These are phyloP conservation scores for Drosophila nigrodunni DNA, from an alignment of 1,140 invertebrate species.

Conservation along the genomic window DNA sequence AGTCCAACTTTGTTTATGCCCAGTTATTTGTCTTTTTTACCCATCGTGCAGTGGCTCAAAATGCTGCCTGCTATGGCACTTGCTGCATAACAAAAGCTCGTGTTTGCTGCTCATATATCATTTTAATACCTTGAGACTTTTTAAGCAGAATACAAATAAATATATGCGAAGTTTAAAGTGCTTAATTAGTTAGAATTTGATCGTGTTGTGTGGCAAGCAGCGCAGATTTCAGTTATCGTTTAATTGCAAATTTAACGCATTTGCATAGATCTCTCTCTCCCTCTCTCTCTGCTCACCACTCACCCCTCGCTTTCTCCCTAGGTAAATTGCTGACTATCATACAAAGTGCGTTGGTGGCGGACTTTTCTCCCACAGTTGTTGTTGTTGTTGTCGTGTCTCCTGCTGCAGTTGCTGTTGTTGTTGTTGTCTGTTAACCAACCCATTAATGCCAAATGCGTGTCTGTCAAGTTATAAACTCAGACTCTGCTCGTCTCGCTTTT, in stretches of 20 bases:
- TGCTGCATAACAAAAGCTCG: neutral
- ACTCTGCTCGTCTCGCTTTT: slow-evolving; percentile 34
- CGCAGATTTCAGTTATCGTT: slow-evolving; percentile 37
- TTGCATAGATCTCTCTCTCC: slow-evolving; percentile 39
- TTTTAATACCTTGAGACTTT: neutral
- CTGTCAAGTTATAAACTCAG: slow-evolving; percentile 76
- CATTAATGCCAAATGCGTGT: slow-evolving; percentile 83
- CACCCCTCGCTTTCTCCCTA: no score
- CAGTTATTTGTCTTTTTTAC: neutral
- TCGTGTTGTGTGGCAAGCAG: slow-evolving; percentile 1
- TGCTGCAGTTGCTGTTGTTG: slow-evolving; percentile 53
- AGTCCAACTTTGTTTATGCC: no score
- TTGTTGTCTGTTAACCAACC: slow-evolving; percentile 65
- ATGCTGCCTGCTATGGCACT: slow-evolving; percentile 5
- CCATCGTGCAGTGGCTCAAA: neutral
- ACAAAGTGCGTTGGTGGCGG: slow-evolving; percentile 22
- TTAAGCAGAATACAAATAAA: no score
- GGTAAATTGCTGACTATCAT: neutral
- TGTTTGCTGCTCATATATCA: slow-evolving; percentile 5
- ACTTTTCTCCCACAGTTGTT: slow-evolving; percentile 30
- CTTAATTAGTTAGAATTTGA: slow-evolving; percentile 6
- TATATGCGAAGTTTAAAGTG: neutral
- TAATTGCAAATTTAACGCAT: slow-evolving; percentile 72
- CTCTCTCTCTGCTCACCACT: neutral
- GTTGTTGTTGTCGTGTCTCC: slow-evolving; percentile 28